Conservation (phyloP, 2,888 invertebrate species). For the Stramonita haemastoma region DNA sequence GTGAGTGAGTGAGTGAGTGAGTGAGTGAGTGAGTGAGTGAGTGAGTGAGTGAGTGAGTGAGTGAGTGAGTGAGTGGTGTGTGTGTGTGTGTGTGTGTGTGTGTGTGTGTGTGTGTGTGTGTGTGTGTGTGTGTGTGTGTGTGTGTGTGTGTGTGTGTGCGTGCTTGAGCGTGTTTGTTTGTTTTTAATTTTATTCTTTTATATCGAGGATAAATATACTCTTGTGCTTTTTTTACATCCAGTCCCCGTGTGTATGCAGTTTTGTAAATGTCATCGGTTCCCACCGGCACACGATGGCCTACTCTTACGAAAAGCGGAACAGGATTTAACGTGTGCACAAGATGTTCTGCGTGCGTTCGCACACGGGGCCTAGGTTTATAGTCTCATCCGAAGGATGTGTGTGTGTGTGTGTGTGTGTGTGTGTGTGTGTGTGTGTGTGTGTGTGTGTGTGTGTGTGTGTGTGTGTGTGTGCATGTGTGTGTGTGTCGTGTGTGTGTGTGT, state of each 20-base stretch:
- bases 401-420: no score
- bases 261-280: no score
- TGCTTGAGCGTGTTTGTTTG: neutral
- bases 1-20: neutral
- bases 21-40: neutral
- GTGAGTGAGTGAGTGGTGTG: neutral
- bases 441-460: neutral
- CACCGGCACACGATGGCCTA: no score
- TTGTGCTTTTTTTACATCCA: no score
- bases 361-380: no score
- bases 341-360: no score
- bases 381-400: no score
- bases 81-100: constrained; percentile 10
- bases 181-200: no score
- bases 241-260: no score
- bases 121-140: constrained; percentile 24
- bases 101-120: constrained; percentile 12
- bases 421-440: neutral
- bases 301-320: no score
- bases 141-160: constrained; percentile 4
- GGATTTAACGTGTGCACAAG: no score
- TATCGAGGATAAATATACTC: no score
- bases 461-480: neutral
- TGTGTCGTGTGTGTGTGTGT: neutral
- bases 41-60: neutral